Evolutionary conservation across 2,797 vertebrate species (phyloP), one percentile per base, ranked within the genome.

Genomic region (Siniperca scherzeri): DNA sequence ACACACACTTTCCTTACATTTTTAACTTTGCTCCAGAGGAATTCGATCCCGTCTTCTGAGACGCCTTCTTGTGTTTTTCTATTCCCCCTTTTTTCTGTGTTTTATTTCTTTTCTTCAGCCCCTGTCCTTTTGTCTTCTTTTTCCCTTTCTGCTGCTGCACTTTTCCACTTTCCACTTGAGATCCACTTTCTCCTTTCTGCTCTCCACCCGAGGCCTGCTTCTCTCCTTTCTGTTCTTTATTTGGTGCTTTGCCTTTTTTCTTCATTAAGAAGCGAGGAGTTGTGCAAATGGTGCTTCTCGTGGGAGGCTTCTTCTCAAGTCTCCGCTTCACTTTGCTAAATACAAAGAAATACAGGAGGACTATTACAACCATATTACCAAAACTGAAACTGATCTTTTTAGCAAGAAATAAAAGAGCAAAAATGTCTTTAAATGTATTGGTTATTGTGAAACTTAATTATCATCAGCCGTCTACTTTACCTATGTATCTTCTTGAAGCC

Each of bases 401-500:
- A 56, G 17, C 8, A 55, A 55, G 5, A 71, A 74, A 42, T 21
- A 44, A 17, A 61, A 53, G 2, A 50, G 7, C 2, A 19, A 48
- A 55, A 59, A 36, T 11, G 22, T 33, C 7, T 71, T 30, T 40
- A 33, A 71, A 64, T 59, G 36, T 38, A 57, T 19, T 30, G 7
- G 11, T 59, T 67, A 75, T 22, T 38, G 27, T 50, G 16, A 25
- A 36, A 42, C 13, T 57, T 62, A 7, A 5, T 59, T 5, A 55
- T 59, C 4, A 44, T 38, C 14, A 11, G 48, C 21, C n/a, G 22
- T 62, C 67, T 73, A 7, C 0, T 40, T 44, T 92, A 99, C 98
- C 98, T 97, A 87, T 97, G 95, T 62, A 98, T 92, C 86, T 95
- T 99, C 88, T 97, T 97, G 74, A 99, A 96, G 69, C 97, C 96